Base-by-base conservation (phyloP, 2,888 invertebrate species). In the Acronicta alni region DNA sequence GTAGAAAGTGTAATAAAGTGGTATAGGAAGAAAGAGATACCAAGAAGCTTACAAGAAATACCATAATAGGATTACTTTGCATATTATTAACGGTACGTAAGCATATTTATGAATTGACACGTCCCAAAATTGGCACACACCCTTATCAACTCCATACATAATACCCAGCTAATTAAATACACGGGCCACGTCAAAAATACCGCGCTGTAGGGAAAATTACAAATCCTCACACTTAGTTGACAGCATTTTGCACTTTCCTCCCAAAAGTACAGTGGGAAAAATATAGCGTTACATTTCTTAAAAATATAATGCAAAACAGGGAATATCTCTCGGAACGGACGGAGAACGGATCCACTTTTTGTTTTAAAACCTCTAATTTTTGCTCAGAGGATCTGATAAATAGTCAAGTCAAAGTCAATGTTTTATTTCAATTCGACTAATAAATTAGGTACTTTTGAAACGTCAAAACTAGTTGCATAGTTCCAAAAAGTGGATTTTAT, bases 221-320 rank as follows among this genome's bases (percentile, higher is more conserved):
- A 4, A 32, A 54, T 46, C 46, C 30, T 14, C 39, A 16, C 46
- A 3, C 18, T 9, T n/a, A 26, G 49, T 39, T 14, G 43, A 67
- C 67, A 72, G 10, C 49, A 44, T 72, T 67, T 72, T 72, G 67
- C 67, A 67, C 67, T 67, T 45, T 47, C 16, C 15, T 42, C 30
- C 10, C 9, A 5, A 51, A 1, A 49, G 12, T 26, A 38, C 10
- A 7, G 12, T 18, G 38, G 17, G 15, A 10, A 12, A 43, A 60
- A 67, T 72, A 59, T 53, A 14, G 9, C 3, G 16, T 17, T 47
- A 57, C 47, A 65, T 66, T 20, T 59, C 18, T 53, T 53, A 23
- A 48, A 46, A 44, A 41, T 17, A 52, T 0, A n/a, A 51, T 60
- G 54, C 47, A 60, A 32, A 67, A 51, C 53, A 51, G 39, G 9